Conservation (phyloP, 2,113 vertebrate species). For the zebrafish (Danio rerio) region DNA sequence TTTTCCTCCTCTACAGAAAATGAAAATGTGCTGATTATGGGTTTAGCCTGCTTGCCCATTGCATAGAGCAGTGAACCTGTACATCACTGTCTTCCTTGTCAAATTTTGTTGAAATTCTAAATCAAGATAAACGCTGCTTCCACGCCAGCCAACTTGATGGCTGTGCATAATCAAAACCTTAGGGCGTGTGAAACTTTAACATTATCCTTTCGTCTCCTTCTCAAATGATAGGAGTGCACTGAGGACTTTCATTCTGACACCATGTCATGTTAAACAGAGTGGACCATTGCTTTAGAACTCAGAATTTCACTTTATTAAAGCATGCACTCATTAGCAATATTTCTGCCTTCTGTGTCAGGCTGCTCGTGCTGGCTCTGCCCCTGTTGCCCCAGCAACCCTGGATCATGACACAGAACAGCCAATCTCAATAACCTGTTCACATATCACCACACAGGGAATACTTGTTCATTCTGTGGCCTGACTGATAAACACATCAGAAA, state of each 20-base stretch:
- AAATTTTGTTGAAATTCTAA: slow-evolving; percentile 31
- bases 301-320: no score
- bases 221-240: background rate
- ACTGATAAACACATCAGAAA: no score
- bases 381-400: no score
- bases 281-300: background rate
- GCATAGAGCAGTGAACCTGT: slow-evolving; percentile 43
- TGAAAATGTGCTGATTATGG: background rate
- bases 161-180: slow-evolving; percentile 45
- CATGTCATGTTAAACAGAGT: slow-evolving; percentile 2
- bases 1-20: slow-evolving; percentile 7
- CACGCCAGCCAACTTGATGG: slow-evolving; percentile 21
- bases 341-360: no score
- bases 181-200: slow-evolving; percentile 37
- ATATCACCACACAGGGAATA: no score
- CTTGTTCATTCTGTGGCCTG: no score
- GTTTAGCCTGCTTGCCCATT: slow-evolving; percentile 29
- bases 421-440: no score
- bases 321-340: no score
- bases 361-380: no score
- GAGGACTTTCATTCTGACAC: slow-evolving; percentile 33
- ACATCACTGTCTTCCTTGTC: slow-evolving; percentile 22
- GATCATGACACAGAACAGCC: no score
- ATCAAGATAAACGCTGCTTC: slow-evolving; percentile 24
- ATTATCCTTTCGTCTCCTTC: slow-evolving; percentile 27